These are phyloP conservation scores for Acanthurus leucopareius DNA, from an alignment of 2,797 vertebrate species.

Conservation along the genomic window DNA sequence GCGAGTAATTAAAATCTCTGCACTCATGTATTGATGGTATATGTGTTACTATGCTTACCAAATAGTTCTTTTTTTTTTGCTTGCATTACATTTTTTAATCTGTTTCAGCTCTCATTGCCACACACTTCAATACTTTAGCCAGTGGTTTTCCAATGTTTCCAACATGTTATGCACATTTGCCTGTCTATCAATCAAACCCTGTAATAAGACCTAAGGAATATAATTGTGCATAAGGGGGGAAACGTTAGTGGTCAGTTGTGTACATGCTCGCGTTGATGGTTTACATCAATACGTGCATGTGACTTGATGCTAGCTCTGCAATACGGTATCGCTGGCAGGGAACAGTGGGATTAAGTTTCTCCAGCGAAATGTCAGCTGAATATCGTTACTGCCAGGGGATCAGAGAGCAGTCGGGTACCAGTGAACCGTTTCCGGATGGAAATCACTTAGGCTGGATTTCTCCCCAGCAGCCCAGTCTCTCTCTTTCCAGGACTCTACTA, in stretches of 20 bases:
- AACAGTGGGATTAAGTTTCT: slow-evolving; percentile 68
- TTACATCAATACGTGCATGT: slow-evolving; percentile 55
- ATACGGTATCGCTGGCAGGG: slow-evolving; percentile 69
- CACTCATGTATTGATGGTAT: background rate
- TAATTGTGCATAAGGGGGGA: slow-evolving; percentile 40
- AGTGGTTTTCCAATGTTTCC: slow-evolving; percentile 17
- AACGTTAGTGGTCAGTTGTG: slow-evolving; percentile 41
- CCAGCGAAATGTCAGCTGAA: slow-evolving; percentile 76
- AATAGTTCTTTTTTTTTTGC: background rate
- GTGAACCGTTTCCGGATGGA: slow-evolving; percentile 67
- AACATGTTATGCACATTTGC: slow-evolving; percentile 23
- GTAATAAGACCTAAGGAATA: slow-evolving; percentile 30
- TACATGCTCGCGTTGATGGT: slow-evolving; percentile 29
- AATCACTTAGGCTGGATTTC: slow-evolving; percentile 67
- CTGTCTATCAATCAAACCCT: slow-evolving; percentile 38
- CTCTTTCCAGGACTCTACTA: slow-evolving; percentile 59
- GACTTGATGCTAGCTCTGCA: slow-evolving; percentile 43
- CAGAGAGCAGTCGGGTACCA: slow-evolving; percentile 72
- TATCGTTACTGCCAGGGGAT: slow-evolving; percentile 75
- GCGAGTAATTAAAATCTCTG: too few relatives aligned
- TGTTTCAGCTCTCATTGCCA: background rate
- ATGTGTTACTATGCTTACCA: background rate
- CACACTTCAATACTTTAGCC: background rate
- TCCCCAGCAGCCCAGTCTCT: slow-evolving; percentile 29
- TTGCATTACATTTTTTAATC: background rate